A percentile compares a stretch with the other conserved stretches of the same genome.
phyloP scores from a whole-genome alignment of 2,113 vertebrate species.

The Pluvianellus socialis region DNA sequence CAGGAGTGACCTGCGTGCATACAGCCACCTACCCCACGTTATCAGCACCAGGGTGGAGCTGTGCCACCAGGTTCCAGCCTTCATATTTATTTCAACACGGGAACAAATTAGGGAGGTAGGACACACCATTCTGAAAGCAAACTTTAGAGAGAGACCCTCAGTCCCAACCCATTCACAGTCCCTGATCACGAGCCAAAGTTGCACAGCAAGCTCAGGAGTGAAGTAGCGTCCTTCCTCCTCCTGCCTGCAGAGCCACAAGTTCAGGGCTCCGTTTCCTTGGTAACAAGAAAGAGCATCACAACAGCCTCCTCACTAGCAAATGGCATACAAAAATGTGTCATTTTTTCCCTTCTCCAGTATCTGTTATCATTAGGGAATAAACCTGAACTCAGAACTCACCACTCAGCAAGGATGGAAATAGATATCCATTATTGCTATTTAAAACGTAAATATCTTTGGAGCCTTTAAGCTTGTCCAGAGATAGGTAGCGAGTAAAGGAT shows the following conservation, averaged over 20 bases:
- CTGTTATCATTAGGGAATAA: conserved; percentile 17
- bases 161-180: not conserved
- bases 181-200: not conserved
- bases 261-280: conserved; percentile 45
- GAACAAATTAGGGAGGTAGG: not conserved
- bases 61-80: not conserved
- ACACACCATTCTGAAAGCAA: not conserved
- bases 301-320: conserved; percentile 27
- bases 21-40: not conserved
- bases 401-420: conserved; percentile 29
- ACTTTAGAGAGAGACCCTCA: not conserved
- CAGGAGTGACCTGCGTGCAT: not conserved
- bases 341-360: not conserved
- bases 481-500: not conserved
- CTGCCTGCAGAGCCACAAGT: not conserved
- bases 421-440: not conserved
- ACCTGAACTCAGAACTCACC: conserved; percentile 3
- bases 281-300: conserved; percentile 59
- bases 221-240: not conserved
- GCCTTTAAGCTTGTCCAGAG: not conserved
- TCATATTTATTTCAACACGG: not conserved
- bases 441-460: not conserved
- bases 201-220: not conserved
- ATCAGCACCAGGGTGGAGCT: not conserved
- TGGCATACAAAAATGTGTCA: not conserved